phyloP scores from a whole-genome alignment of 1,140 invertebrate species.

The Campodea augens region DNA sequence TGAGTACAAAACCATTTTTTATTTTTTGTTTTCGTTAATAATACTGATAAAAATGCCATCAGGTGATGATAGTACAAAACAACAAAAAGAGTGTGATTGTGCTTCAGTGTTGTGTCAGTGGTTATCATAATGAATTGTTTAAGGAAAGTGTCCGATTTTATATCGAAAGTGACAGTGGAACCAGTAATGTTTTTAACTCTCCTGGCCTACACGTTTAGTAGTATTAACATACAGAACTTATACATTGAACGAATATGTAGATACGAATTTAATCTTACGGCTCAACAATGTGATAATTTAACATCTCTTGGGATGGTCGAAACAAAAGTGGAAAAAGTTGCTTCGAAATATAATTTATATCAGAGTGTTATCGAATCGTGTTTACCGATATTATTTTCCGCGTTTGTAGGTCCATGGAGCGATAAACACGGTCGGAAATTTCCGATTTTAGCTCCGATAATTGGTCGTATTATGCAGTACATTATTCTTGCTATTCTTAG shows the following conservation, averaged over 20 bases:
- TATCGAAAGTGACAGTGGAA: neutral
- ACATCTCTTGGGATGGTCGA: no score
- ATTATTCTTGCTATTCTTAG: neutral
- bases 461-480: neutral
- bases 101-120: no score
- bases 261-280: no score
- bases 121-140: no score
- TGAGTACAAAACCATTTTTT: no score
- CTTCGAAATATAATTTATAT: neutral
- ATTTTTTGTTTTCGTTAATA: no score
- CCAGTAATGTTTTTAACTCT: neutral
- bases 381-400: neutral
- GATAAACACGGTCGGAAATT: constrained; percentile 2
- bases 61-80: no score
- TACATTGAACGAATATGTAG: neutral
- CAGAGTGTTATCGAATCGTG: constrained; percentile 3
- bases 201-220: neutral
- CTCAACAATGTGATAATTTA: no score
- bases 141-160: no score
- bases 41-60: no score
- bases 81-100: no score
- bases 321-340: neutral
- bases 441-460: neutral
- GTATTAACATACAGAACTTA: neutral
- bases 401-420: constrained; percentile 1